Evolutionary conservation across 1,140 invertebrate genomes (phyloP).

Genomic region (Drosophila bocki): DNA sequence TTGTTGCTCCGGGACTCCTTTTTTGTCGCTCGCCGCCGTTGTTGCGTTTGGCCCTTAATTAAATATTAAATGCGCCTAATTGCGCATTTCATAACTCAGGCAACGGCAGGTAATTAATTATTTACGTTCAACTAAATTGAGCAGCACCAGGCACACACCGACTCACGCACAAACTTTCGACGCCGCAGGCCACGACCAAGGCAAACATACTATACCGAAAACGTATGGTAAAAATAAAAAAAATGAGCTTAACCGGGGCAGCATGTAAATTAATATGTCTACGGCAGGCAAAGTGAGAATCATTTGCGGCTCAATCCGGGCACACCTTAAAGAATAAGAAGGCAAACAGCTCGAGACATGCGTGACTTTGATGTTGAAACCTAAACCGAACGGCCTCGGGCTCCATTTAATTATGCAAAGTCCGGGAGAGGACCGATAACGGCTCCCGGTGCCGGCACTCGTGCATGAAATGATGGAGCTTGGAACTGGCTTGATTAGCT

Average conservation of each 20-base stretch:
- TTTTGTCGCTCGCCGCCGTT: conserved; percentile 23
- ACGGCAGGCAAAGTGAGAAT: conserved; percentile 32
- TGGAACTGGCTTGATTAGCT: conserved; percentile 55
- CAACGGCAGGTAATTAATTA: conserved; percentile 80
- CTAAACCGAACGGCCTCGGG: conserved; percentile 15
- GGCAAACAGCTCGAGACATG: conserved; percentile 13
- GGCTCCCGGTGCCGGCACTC: conserved; percentile 10
- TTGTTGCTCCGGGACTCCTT: conserved; percentile 33
- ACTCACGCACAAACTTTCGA: conserved; percentile 56
- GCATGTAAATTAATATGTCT: conserved; percentile 54
- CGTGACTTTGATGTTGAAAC: conserved; percentile 50
- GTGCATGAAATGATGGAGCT: conserved; percentile 36
- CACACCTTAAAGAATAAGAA: conserved; percentile 31
- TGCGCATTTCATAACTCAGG: conserved; percentile 82
- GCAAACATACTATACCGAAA: conserved; percentile 33
- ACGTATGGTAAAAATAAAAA: conserved; percentile 37
- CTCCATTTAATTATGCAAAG: conserved; percentile 53
- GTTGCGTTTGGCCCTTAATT: conserved; percentile 74
- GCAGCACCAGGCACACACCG: conserved; percentile 59
- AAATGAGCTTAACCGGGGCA: conserved; percentile 1
- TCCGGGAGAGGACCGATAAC: conserved; percentile 3
- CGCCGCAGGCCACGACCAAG: conserved; percentile 25
- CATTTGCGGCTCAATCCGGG: conserved; percentile 19
- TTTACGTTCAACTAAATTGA: conserved; percentile 81
- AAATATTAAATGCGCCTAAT: conserved; percentile 82